Evolutionary conservation across 2,113 vertebrate species (phyloP).

Genomic region (Urocynchramus pylzowi): DNA sequence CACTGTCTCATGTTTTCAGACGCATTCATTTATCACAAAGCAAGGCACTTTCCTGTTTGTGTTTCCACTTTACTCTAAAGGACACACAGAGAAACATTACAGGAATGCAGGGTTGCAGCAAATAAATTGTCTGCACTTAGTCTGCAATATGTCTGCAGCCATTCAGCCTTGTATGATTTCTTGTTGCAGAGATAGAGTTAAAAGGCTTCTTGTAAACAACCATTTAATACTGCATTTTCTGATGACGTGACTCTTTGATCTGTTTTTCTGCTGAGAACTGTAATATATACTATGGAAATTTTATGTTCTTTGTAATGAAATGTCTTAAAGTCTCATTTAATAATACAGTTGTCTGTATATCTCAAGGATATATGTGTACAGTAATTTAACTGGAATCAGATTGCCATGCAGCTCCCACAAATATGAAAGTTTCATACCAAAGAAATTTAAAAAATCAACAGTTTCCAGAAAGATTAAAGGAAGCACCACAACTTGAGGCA

Average conservation of each 20-base stretch:
- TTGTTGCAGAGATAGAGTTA: slow-evolving; percentile 43
- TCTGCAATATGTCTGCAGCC: slow-evolving; percentile 30
- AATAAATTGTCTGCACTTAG: slow-evolving; percentile 59
- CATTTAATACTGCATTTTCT: slow-evolving; percentile 11
- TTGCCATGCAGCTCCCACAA: background rate
- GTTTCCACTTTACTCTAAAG: slow-evolving; percentile 71
- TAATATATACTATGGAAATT: background rate
- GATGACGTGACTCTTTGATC: slow-evolving; percentile 18
- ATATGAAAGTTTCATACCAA: background rate
- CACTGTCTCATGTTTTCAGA: slow-evolving; percentile 63
- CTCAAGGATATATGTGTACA: background rate
- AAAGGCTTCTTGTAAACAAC: slow-evolving; percentile 51
- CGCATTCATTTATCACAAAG: slow-evolving; percentile 67
- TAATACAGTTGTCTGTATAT: background rate
- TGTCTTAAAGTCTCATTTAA: slow-evolving; percentile 11
- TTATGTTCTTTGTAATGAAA: slow-evolving; percentile 15
- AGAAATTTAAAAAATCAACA: slow-evolving; percentile 1
- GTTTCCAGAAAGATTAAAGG: background rate
- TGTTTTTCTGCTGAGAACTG: slow-evolving; percentile 25
- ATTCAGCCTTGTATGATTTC: slow-evolving; percentile 10
- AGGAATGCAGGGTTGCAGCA: slow-evolving; percentile 64
- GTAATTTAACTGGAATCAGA: background rate
- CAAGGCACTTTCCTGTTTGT: slow-evolving; percentile 69
- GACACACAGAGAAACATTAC: slow-evolving; percentile 56
- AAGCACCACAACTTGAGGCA: background rate